phyloP scores from a whole-genome alignment of 2,797 vertebrate genomes.

The Astyanax mexicanus region DNA sequence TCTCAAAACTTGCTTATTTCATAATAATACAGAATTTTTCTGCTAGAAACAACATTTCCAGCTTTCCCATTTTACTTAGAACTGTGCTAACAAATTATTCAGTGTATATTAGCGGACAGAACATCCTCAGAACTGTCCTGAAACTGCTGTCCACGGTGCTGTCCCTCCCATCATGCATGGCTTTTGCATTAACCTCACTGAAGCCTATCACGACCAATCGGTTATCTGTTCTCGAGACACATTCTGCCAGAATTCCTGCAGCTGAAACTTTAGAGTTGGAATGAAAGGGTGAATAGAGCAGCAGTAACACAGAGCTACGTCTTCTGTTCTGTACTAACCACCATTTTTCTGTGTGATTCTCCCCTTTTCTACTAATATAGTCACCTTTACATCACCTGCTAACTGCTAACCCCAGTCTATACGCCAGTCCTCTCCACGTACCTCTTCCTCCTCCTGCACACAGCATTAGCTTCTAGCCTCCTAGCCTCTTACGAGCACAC shows the following conservation, averaged over 20 bases:
- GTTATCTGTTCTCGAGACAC: constrained; percentile 43
- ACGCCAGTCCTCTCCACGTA: constrained; percentile 33
- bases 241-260: constrained; percentile 39
- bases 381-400: constrained; percentile 67
- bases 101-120: not conserved
- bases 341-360: constrained; percentile 69
- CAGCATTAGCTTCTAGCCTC: constrained; percentile 38
- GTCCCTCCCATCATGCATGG: constrained; percentile 52
- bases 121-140: constrained; percentile 13
- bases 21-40: too few relatives aligned
- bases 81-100: not conserved
- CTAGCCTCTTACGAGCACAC: constrained; percentile 33
- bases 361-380: constrained; percentile 65
- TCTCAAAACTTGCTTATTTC: too few relatives aligned
- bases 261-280: constrained; percentile 1
- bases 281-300: constrained; percentile 53
- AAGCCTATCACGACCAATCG: constrained; percentile 33
- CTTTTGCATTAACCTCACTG: constrained; percentile 56
- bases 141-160: constrained; percentile 38
- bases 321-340: constrained; percentile 62
- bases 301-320: constrained; percentile 43
- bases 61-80: too few relatives aligned
- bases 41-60: too few relatives aligned
- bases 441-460: constrained; percentile 41
- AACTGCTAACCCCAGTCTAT: constrained; percentile 58